Conservation (phyloP, 2,797 vertebrate genomes). For the Acipenser oxyrinchus region DNA sequence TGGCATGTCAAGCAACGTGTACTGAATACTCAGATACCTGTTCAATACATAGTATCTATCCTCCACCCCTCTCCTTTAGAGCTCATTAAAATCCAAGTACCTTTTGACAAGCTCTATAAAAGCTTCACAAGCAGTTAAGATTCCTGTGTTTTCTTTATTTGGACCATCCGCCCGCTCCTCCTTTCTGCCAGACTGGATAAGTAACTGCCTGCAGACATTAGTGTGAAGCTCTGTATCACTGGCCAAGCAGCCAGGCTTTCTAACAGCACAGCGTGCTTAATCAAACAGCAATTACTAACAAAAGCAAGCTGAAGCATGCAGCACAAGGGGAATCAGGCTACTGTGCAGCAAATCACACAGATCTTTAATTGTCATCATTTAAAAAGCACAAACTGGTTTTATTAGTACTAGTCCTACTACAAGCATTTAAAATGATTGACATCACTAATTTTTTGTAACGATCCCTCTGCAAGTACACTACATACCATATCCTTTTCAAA, state of each 20-base stretch:
- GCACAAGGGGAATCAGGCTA: slow-evolving; percentile 32
- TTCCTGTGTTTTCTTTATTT: slow-evolving; percentile 54
- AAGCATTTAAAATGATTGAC: slow-evolving; percentile 23
- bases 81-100: slow-evolving; percentile 47
- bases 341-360: slow-evolving; percentile 45
- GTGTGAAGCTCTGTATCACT: slow-evolving; percentile 55
- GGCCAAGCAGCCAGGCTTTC: slow-evolving; percentile 46
- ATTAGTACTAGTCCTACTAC: slow-evolving; percentile 21
- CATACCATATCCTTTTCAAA: too few relatives aligned
- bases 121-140: slow-evolving; percentile 58
- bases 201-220: slow-evolving; percentile 48
- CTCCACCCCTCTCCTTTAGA: slow-evolving; percentile 36
- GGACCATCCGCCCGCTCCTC: slow-evolving; percentile 24
- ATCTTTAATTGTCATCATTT: slow-evolving; percentile 47
- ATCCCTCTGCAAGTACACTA: too few relatives aligned
- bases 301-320: slow-evolving; percentile 58
- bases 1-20: slow-evolving; percentile 29
- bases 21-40: slow-evolving; percentile 18
- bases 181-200: slow-evolving; percentile 28
- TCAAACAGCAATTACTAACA: slow-evolving; percentile 67
- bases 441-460: too few relatives aligned
- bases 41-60: slow-evolving; percentile 21
- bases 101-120: slow-evolving; percentile 58
- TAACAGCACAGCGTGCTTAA: slow-evolving; percentile 62
- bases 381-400: slow-evolving; percentile 36